Conservation (phyloP, 1,140 invertebrate genomes). For the Aphis craccivora region DNA sequence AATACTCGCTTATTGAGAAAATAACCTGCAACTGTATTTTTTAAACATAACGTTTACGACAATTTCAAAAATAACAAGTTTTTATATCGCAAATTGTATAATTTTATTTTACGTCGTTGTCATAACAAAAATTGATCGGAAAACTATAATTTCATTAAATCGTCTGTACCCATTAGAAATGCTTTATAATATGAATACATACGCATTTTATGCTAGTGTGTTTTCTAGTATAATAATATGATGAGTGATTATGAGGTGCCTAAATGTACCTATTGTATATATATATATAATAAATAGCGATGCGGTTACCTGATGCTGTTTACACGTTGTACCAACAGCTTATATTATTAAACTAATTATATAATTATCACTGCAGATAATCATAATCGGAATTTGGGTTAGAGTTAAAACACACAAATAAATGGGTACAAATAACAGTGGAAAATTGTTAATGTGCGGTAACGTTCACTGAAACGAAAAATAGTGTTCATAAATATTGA, state of each 20-base stretch:
- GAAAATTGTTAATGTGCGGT: background rate
- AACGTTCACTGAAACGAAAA: background rate
- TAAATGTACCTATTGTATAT: too few species aligned
- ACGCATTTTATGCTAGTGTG: background rate
- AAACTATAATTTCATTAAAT: background rate
- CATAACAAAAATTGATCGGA: background rate
- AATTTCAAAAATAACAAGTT: background rate
- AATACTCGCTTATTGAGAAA: background rate
- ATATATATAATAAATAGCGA: background rate
- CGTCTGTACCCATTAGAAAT: too few species aligned
- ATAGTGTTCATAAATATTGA: constrained; percentile 14
- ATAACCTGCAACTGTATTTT: background rate
- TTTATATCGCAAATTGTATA: background rate
- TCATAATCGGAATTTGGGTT: background rate
- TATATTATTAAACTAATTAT: background rate
- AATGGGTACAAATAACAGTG: background rate
- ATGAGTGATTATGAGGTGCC: background rate
- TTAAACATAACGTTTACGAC: background rate
- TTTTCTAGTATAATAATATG: background rate
- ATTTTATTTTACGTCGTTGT: background rate
- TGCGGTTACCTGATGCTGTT: background rate
- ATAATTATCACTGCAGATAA: background rate
- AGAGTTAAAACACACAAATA: background rate
- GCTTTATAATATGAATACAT: too few species aligned
- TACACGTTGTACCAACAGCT: background rate